phyloP scores from a whole-genome alignment of 1,140 invertebrate genomes.

The Ceratosolen fusciceps region DNA sequence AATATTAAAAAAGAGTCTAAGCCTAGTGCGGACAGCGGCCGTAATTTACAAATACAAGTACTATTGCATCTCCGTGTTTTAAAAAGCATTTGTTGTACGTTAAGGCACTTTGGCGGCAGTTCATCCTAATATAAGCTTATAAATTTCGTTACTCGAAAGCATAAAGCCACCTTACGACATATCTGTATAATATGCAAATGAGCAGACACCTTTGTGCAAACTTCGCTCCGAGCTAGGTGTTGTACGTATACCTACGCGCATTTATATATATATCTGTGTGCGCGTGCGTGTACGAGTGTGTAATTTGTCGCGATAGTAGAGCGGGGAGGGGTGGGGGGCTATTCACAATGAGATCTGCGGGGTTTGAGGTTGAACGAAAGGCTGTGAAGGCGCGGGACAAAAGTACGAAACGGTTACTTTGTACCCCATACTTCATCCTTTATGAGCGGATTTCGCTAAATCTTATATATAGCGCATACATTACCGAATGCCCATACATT shows the following conservation, averaged over 20 bases:
- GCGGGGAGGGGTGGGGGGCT: too few species aligned
- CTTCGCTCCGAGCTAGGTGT: constrained; percentile 44
- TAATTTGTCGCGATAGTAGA: constrained; percentile 32
- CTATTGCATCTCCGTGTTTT: background rate
- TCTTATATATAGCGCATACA: constrained; percentile 47
- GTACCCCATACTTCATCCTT: constrained; percentile 60
- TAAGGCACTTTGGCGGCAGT: constrained; percentile 16
- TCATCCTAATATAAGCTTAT: constrained; percentile 33
- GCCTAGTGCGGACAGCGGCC: too few species aligned
- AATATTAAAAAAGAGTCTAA: too few species aligned
- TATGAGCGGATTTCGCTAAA: constrained; percentile 57
- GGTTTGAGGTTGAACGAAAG: background rate
- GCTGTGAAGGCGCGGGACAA: constrained; percentile 40
- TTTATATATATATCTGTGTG: constrained; percentile 39
- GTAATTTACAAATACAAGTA: constrained; percentile 28
- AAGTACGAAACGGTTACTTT: constrained; percentile 52
- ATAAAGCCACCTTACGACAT: constrained; percentile 24
- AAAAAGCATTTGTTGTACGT: constrained; percentile 33
- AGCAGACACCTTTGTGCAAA: constrained; percentile 45
- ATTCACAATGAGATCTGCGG: constrained; percentile 33
- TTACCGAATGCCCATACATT: constrained; percentile 1
- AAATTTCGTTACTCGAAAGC: constrained; percentile 28
- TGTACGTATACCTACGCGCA: background rate
- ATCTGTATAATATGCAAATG: constrained; percentile 42
- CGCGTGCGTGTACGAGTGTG: too few species aligned